phyloP scores from a whole-genome alignment of 2,797 vertebrate species.

The Acanthiza pusilla region DNA sequence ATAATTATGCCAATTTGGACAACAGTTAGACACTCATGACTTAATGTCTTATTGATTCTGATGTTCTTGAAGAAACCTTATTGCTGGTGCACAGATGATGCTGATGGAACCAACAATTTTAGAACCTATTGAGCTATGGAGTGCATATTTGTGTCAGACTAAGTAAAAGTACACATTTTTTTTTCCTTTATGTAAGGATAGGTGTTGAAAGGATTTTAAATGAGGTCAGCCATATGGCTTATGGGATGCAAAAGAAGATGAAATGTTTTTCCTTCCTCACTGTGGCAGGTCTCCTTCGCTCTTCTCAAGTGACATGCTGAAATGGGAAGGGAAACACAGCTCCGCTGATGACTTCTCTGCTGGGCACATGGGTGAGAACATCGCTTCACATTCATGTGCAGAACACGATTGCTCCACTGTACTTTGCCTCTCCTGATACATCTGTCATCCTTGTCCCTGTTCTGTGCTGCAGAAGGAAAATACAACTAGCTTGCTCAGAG shows the following conservation, averaged over 20 bases:
- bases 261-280: not conserved
- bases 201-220: not conserved
- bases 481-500: not conserved
- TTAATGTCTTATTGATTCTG: not conserved
- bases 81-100: not conserved
- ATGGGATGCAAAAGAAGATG: not conserved
- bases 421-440: not conserved
- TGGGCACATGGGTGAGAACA: not conserved
- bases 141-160: not conserved
- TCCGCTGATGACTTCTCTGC: not conserved
- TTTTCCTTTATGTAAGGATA: not conserved
- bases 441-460: not conserved
- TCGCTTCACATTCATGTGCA: not conserved
- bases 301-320: not conserved
- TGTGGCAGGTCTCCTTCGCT: not conserved
- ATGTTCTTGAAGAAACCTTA: not conserved
- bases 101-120: not conserved
- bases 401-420: not conserved
- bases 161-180: not conserved
- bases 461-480: not conserved
- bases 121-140: not conserved
- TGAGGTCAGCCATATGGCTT: not conserved
- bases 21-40: not conserved
- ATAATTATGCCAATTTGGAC: not conserved
- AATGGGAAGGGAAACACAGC: not conserved